Evolutionary conservation across 2,888 invertebrate species (phyloP).

Genomic region (Plagiodera versicolora): DNA sequence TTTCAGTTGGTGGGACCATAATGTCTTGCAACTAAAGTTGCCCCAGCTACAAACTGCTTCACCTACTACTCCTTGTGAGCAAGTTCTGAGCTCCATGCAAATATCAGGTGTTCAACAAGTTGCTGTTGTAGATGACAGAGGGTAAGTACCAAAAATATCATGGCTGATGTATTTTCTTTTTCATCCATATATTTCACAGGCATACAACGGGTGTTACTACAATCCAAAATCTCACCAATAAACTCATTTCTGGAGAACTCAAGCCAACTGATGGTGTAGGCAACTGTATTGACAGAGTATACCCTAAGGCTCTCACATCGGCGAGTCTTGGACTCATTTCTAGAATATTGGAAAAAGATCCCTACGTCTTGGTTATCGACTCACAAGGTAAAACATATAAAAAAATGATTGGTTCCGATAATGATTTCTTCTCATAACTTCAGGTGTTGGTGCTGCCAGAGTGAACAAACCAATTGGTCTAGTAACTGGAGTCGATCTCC

Average conservation of each 20-base stretch:
- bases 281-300: constrained; percentile 71
- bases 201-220: constrained; percentile 69
- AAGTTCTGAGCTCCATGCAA: constrained; percentile 73
- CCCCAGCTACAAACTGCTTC: constrained; percentile 59
- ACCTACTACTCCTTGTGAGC: constrained; percentile 63
- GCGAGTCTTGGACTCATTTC: constrained; percentile 75
- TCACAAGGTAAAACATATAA: constrained; percentile 44
- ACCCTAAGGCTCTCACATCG: constrained; percentile 67
- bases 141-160: constrained; percentile 43
- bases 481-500: constrained; percentile 41
- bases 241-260: constrained; percentile 66
- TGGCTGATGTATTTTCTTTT: too few relatives aligned
- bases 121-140: constrained; percentile 62
- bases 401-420: too few relatives aligned
- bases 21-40: constrained; percentile 62
- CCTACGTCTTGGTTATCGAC: constrained; percentile 71
- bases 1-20: constrained; percentile 81
- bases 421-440: constrained; percentile 7
- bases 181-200: constrained; percentile 54
- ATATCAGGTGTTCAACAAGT: constrained; percentile 67
- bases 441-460: constrained; percentile 26
- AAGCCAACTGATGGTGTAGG: constrained; percentile 64
- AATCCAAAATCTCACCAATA: constrained; percentile 68
- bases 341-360: constrained; percentile 76
- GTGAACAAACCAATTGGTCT: constrained; percentile 41